Conservation (phyloP, 1,140 invertebrate species). For the Drosophila asahinai region DNA sequence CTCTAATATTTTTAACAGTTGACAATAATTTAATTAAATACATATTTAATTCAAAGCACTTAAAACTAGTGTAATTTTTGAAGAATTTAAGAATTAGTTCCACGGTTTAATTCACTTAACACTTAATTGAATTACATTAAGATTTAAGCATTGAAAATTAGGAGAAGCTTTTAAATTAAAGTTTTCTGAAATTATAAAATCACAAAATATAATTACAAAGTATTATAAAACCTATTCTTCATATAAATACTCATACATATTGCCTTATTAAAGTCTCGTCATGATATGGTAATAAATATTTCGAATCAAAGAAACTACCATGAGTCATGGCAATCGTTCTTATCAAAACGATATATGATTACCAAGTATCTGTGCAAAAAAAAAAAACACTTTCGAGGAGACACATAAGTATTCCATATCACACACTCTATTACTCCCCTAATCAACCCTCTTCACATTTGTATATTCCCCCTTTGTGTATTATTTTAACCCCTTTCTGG, state of each 20-base stretch:
- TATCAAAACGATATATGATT: conserved; percentile 19
- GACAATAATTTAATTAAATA: too few relatives aligned
- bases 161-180: too few relatives aligned
- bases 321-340: conserved; percentile 7
- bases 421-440: background rate
- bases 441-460: conserved; percentile 16
- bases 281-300: background rate
- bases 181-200: background rate
- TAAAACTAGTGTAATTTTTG: too few relatives aligned
- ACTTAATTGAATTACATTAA: too few relatives aligned
- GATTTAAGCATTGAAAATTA: too few relatives aligned
- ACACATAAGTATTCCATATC: conserved; percentile 21
- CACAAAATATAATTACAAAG: background rate
- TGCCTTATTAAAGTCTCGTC: background rate
- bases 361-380: conserved; percentile 6
- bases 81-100: too few relatives aligned
- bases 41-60: too few relatives aligned
- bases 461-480: background rate
- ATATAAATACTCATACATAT: background rate
- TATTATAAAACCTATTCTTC: background rate
- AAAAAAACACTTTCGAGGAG: conserved; percentile 12
- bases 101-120: too few relatives aligned
- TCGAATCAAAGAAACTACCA: background rate
- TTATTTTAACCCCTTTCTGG: background rate
- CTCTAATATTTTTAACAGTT: too few relatives aligned